Evolutionary conservation across 2,113 vertebrate genomes (phyloP).

Genomic region (Aptenodytes patagonicus): DNA sequence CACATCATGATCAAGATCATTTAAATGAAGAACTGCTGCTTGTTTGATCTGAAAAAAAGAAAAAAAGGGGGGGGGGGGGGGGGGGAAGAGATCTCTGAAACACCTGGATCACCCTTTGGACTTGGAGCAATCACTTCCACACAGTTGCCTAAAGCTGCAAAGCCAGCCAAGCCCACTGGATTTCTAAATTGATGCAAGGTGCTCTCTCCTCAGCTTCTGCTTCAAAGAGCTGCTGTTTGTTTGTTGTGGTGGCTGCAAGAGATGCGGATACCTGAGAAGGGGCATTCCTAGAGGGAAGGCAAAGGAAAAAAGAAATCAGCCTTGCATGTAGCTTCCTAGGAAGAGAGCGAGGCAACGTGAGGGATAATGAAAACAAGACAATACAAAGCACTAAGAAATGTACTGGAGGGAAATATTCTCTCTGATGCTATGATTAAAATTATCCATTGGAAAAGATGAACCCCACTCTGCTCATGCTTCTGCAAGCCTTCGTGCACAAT

Average conservation of each 20-base stretch:
- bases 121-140: neutral
- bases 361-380: neutral
- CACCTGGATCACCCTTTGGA: neutral
- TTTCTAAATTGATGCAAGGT: neutral
- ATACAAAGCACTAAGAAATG: neutral
- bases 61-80: no score
- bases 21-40: constrained; percentile 21
- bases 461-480: neutral
- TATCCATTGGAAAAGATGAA: neutral
- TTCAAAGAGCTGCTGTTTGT: neutral
- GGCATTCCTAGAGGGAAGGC: neutral
- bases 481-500: neutral
- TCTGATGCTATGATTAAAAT: neutral
- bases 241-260: neutral
- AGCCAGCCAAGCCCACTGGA: neutral
- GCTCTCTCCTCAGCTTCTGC: neutral
- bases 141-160: neutral
- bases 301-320: neutral
- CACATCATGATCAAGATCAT: constrained; percentile 16
- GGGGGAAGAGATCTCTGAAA: neutral
- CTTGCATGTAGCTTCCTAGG: neutral
- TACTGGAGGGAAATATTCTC: neutral
- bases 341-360: neutral
- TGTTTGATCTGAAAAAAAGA: neutral
- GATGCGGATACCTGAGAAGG: neutral